phyloP scores from a whole-genome alignment of 2,797 vertebrate species.

The Denticeps clupeoides region DNA sequence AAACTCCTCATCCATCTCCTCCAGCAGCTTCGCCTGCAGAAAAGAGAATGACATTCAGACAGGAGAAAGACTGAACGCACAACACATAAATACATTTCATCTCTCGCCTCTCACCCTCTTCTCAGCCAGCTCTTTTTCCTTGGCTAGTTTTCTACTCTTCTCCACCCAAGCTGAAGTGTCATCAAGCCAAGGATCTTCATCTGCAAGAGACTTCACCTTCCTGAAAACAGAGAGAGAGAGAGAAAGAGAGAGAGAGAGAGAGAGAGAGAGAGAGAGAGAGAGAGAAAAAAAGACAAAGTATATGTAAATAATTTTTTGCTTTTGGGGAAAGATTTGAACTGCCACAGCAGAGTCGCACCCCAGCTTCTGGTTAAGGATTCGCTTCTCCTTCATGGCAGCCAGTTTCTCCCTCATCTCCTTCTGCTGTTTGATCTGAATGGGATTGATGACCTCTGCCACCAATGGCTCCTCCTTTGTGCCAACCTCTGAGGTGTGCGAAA shows the following conservation, averaged over 20 bases:
- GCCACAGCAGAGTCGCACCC: slow-evolving; percentile 46
- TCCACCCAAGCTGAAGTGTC: slow-evolving; percentile 81
- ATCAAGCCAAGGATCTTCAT: slow-evolving; percentile 80
- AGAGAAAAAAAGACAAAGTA: background rate
- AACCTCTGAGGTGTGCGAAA: slow-evolving; percentile 46
- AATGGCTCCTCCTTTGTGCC: slow-evolving; percentile 81
- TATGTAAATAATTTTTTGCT: background rate
- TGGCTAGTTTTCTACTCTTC: slow-evolving; percentile 67
- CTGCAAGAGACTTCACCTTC: slow-evolving; percentile 77
- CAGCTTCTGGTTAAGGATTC: slow-evolving; percentile 75
- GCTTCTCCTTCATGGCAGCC: slow-evolving; percentile 81
- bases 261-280: background rate
- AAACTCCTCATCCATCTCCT: slow-evolving; percentile 92
- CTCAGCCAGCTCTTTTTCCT: slow-evolving; percentile 84
- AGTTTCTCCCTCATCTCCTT: slow-evolving; percentile 81
- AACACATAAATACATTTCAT: background rate
- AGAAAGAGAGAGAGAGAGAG: background rate
- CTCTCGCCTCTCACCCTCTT: slow-evolving; percentile 56
- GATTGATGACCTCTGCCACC: slow-evolving; percentile 75
- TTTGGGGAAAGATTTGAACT: background rate
- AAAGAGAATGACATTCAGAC: background rate
- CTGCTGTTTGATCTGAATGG: slow-evolving; percentile 61
- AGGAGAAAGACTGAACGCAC: background rate
- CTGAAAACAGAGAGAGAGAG: slow-evolving; percentile 27
- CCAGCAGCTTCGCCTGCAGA: slow-evolving; percentile 70